Evolutionary conservation across 2,888 invertebrate species (phyloP), one percentile per base, ranked within the genome.

Genomic region (Tetragonula carbonaria): DNA sequence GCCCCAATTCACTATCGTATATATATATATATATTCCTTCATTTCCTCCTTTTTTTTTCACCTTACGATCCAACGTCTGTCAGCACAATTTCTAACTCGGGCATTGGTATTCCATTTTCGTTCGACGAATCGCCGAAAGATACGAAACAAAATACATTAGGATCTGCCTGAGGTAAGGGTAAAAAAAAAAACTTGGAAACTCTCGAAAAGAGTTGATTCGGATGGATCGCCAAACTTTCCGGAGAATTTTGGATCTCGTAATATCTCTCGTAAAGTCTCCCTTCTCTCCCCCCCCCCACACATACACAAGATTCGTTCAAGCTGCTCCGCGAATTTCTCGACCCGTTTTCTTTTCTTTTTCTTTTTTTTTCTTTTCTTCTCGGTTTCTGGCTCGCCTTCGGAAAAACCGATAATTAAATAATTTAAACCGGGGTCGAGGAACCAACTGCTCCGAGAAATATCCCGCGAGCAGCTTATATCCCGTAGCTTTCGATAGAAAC

Each of bases 401-500:
- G 14, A 28, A n/a, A 33, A 55, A 8, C 16, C 53, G 5, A 77
- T 18, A 71, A 71, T 28, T 14, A 16, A 59, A 28, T 51, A n/a
- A 67, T 67, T 23, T 38, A 23, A n/a, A 62, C 38, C 11, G 23
- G 4, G 14, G 18, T 8, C 18, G 6, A 45, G 11, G 55, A 18
- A 50, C 21, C 50, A 50, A 62, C 55, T 28, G 38, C n/a, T 28
- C 21, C 33, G 18, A n/a, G 16, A 28, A 74, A 62, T 38, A n/a
- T 18, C 67, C 38, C 62, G 28, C 62, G n/a, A n/a, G n/a, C 66
- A 13, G 67, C 28, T 67, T 67, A 74, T 21, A 45, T 45, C 8
- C 8, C 8, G 45, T 11, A 18, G 33, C n/a, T 74, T 51, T 74
- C 21, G 45, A 50, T 18, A 45, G 18, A 63, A 68, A n/a, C 50